These are phyloP conservation scores for Sapajus apella DNA, from an alignment of 2,113 vertebrate species.

Conservation along the genomic window DNA sequence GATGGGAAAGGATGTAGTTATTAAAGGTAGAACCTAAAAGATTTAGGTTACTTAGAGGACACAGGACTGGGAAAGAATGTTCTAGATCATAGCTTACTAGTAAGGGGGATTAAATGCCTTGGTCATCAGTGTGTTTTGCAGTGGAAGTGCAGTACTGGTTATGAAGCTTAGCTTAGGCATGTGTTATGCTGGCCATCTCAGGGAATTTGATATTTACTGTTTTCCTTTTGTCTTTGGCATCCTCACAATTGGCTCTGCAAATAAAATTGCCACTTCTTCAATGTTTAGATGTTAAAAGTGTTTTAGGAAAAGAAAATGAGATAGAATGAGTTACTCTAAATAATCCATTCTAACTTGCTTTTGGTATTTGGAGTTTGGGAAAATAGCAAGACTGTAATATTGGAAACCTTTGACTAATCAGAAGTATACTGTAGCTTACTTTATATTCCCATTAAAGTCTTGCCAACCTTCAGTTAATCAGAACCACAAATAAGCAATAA, in stretches of 20 bases:
- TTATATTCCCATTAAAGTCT: background rate
- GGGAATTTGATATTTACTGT: background rate
- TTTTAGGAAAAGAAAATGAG: background rate
- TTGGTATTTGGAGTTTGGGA: background rate
- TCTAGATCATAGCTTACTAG: background rate
- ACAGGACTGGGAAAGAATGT: background rate
- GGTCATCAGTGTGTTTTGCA: background rate
- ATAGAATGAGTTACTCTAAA: background rate
- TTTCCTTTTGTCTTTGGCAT: background rate
- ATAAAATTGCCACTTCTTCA: constrained; percentile 4
- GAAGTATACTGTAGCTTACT: constrained; percentile 34
- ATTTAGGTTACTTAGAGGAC: background rate
- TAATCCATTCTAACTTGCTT: constrained; percentile 7
- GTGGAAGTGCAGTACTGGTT: background rate
- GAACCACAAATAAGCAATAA: background rate
- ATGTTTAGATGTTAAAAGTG: background rate
- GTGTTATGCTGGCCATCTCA: background rate
- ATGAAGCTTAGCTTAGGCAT: background rate
- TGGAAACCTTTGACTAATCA: constrained; percentile 17
- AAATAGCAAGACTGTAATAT: background rate
- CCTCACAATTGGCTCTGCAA: background rate
- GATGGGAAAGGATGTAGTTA: background rate
- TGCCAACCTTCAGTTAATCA: background rate
- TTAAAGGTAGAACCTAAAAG: background rate
- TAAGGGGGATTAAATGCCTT: background rate